Evolutionary conservation across 2,797 vertebrate genomes (phyloP).

Genomic region (Salmo trutta): DNA sequence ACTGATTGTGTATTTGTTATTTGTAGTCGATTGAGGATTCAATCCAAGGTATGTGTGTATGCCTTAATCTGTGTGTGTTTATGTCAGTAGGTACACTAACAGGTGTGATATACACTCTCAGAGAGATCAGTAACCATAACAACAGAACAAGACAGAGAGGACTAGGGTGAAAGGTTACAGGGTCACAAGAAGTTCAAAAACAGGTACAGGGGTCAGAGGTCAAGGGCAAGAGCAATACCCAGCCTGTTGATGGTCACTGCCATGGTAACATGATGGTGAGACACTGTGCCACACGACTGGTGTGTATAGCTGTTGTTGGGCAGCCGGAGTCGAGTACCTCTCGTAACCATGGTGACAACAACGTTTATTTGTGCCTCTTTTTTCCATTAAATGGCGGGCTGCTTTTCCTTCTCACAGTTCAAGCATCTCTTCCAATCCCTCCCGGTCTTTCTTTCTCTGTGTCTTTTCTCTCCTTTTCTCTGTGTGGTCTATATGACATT

Average conservation of each 20-base stretch:
- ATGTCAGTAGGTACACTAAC: constrained; percentile 50
- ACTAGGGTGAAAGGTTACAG: constrained; percentile 19
- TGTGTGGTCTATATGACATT: constrained; percentile 87
- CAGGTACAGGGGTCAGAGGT: constrained; percentile 24
- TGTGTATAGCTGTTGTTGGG: neutral
- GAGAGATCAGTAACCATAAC: constrained; percentile 24
- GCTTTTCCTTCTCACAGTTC: neutral
- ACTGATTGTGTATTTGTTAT: neutral
- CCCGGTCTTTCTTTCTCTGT: constrained; percentile 7
- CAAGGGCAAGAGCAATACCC: constrained; percentile 22
- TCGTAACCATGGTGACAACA: constrained; percentile 28
- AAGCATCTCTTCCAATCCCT: neutral
- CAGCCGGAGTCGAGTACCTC: constrained; percentile 32
- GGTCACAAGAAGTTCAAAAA: constrained; percentile 43
- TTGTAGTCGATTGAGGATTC: neutral
- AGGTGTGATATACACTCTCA: constrained; percentile 21
- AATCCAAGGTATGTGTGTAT: neutral
- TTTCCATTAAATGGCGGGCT: constrained; percentile 1
- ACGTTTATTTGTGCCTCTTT: constrained; percentile 19
- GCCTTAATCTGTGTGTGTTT: neutral
- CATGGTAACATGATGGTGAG: constrained; percentile 38
- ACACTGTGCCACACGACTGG: constrained; percentile 23
- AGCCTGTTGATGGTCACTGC: neutral
- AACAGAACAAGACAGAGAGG: constrained; percentile 29
- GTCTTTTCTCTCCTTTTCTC: constrained; percentile 14